These are phyloP conservation scores for Drosophila rubida DNA, from an alignment of 2,888 invertebrate genomes.

Conservation along the genomic window DNA sequence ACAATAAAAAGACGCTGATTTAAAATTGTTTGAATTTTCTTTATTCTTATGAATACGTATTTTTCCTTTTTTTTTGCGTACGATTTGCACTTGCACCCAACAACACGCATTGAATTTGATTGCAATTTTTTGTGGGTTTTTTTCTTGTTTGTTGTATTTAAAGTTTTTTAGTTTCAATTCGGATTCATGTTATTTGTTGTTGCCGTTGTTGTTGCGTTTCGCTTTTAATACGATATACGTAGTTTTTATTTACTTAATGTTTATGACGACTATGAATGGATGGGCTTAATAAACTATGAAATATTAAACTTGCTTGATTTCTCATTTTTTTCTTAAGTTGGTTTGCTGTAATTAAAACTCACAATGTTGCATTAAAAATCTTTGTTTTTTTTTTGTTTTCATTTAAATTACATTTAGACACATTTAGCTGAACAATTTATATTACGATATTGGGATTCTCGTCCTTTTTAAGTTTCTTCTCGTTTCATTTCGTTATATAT, in stretches of 20 bases:
- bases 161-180: conserved; percentile 54
- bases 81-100: conserved; percentile 52
- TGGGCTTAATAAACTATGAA: conserved; percentile 80
- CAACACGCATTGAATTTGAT: conserved; percentile 54
- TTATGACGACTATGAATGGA: conserved; percentile 78
- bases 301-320: conserved; percentile 70
- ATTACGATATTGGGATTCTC: conserved; percentile 54
- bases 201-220: conserved; percentile 45
- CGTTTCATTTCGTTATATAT: conserved; percentile 11
- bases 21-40: conserved; percentile 65
- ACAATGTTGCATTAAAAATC: conserved; percentile 75
- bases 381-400: conserved; percentile 58
- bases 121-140: conserved; percentile 46
- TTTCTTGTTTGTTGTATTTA: conserved; percentile 30
- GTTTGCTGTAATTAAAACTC: conserved; percentile 72
- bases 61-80: conserved; percentile 50
- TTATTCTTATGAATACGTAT: conserved; percentile 67
- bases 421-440: conserved; percentile 76
- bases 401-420: conserved; percentile 76
- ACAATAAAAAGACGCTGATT: conserved; percentile 47
- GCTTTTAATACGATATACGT: conserved; percentile 49
- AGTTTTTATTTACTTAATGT: conserved; percentile 69
- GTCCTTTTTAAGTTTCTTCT: conserved; percentile 3
- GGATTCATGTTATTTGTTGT: conserved; percentile 45
- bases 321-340: conserved; percentile 47